Evolutionary conservation across 2,797 vertebrate species (phyloP), one percentile per base, ranked within the genome.

Genomic region (Pipistrellus pipistrellus): DNA sequence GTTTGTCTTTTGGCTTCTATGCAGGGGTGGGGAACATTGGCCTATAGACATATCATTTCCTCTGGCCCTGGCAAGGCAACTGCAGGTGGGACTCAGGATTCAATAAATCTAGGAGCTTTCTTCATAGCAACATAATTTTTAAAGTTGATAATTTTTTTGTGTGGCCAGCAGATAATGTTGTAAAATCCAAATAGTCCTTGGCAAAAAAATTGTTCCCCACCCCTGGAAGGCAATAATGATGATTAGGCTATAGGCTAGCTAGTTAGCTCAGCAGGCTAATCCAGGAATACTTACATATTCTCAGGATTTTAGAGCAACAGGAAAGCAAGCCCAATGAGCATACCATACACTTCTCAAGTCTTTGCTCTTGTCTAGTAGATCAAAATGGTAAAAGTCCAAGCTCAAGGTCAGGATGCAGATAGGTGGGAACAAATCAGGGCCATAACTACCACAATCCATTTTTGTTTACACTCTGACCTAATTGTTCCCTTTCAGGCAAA

Each of bases 381-480:
- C 18, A 84, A 71, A 77, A 64, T 64, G 27, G 59, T 14, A 15
- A 64, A 64, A 15, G 59, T 30, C 5, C 6, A 64, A 64, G 3
- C 30, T 27, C 62, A 71, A 8, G n/a, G 17, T n/a, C 53, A 32
- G 4, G 18, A 48, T 46, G 4, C 7, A 53, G 21, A 73, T 18
- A 68, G 20, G 3, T 32, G 23, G 18, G 4, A 38, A 6, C 1
- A 69, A 53, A 35, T 11, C 13, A 1, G 15, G 1, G 2, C 1
- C 27, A 20, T 25, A 51, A 59, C 15, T 69, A 62, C 10, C 41
- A 11, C n/a, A 38, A 51, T 83, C 0, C 14, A n/a, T 38, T 48
- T 53, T 18, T 80, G 8, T 69, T 18, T 38, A 38, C 32, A 8
- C 15, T 84, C 35, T 48, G n/a, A 57, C 8, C 11, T 7, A 30